Evolutionary conservation across 1,140 invertebrate species (phyloP), one percentile per base, ranked within the genome.

Genomic region (Euwallacea similis): DNA sequence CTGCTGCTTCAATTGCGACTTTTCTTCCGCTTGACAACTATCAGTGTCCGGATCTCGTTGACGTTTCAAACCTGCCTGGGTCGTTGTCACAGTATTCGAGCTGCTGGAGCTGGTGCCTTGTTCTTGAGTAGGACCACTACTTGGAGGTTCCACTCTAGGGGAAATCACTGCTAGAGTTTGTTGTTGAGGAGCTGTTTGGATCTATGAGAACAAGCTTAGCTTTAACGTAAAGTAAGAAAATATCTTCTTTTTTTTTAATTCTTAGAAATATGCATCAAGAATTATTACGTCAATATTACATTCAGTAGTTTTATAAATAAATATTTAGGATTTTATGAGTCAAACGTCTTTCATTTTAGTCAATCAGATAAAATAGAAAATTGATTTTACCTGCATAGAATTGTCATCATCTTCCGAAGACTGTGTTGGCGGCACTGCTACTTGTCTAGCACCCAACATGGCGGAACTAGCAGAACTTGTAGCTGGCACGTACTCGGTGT

Each of bases 151-250:
- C 13, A 92, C 88, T 61, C 90, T 83, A 0, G 91, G 91, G 72
- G 90, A 86, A 0, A 92, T 90, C 10, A 92, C 77, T 0, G 91
- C 91, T 0, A 92, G 89, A 0, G 89, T 88, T 83, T 91, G 87
- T 44, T 86, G 86, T 70, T 87, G 78, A 82, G 78, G 77, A 80
- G 81, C 74, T 9, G 55, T 2, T 56, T 72, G 71, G 21, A 64
- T 42, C 68, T 61, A 42, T 42, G 42, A 42, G 4, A 33, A 8
- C 13, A 13, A 11, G 13, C 6, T 11, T 50, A 50, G 47, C 1
- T 6, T 50, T 50, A 50, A n/a, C n/a, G 13, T 15, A 6, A 50
- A 11, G 47, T 50, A 13, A 11, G 10, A 6, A 50, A 50, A 50
- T 50, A 50, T 50, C 2, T 50, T 10, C 47, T 50, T 1, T 11